These are phyloP conservation scores for Phyllostomus hastatus DNA, from an alignment of 2,113 vertebrate genomes.

Conservation along the genomic window DNA sequence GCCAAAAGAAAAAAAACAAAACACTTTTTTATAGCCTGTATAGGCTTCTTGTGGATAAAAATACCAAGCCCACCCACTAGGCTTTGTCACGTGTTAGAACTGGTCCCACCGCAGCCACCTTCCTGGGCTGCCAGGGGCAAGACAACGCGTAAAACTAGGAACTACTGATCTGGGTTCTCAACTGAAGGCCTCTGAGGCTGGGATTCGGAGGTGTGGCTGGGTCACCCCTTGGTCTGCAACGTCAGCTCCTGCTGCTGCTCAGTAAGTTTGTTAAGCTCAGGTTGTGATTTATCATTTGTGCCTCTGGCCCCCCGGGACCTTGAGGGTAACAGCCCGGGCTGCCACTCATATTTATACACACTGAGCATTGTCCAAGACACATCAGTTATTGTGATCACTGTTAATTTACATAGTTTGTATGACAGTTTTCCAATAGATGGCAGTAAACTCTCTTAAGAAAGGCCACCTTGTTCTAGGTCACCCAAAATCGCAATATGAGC, in stretches of 20 bases:
- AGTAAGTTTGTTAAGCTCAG: background rate
- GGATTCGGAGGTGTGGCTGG: background rate
- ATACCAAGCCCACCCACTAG: background rate
- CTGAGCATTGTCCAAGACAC: background rate
- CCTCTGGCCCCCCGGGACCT: background rate
- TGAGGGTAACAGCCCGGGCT: background rate
- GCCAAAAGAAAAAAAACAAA: background rate
- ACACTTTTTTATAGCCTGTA: background rate
- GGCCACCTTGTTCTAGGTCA: background rate
- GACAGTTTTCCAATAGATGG: conserved; percentile 60
- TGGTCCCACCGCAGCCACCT: background rate
- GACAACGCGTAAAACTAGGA: background rate
- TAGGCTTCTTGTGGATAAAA: background rate
- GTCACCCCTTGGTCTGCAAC: background rate
- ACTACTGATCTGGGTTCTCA: background rate
- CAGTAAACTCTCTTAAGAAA: conserved; percentile 46
- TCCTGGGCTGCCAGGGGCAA: background rate
- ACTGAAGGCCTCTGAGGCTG: background rate
- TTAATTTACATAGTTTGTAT: conserved; percentile 1
- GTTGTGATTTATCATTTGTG: background rate
- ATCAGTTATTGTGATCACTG: background rate
- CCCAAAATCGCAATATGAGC: background rate
- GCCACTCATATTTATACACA: background rate
- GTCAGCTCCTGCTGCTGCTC: background rate
- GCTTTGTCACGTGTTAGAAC: background rate